Base-by-base conservation (phyloP, 2,888 invertebrate genomes). In the Scaptomyza flava region DNA sequence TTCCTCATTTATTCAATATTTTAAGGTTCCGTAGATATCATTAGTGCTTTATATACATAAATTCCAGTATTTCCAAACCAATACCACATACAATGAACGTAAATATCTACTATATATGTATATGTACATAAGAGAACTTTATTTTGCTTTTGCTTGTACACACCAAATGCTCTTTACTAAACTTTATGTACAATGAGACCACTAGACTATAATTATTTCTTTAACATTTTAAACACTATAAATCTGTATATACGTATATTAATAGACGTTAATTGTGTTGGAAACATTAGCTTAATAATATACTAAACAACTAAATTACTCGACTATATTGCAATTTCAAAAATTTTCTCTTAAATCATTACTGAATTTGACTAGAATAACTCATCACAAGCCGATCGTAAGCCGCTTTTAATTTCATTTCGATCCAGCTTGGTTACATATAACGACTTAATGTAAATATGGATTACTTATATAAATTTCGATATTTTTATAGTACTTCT, bases 101-200 rank as follows among this genome's bases (percentile, higher is more conserved):
- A n/a, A n/a, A 31, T 58, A 30, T 17, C 9, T 31, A 12, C n/a
- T 31, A 38, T 60, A 23, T 23, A 23, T 23, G 2, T 52, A 30
- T 50, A 59, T 59, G 34, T 70, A 75, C 73, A 59, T 50, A 31
- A 45, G 59, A 76, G 72, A 66, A 74, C 62, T 48, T 48, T 31
- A 12, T 61, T 27, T 34, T 30, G 6, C 20, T 7, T 6, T 46
- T 79, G 59, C 72, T 87, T 83, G 82, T 83, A 83, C 87, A 84
- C 85, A 87, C 79, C 87, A 83, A 83, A 83, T 83, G 83, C 83
- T 84, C 82, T 69, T 69, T 71, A 67, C 52, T 69, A 71, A 68
- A 65, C 50, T 20, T 53, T 81, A 84, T 72, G 38, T 87, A 79
- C 73, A 84, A 45, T 65, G 73, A 68, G 59, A 71, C 70, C 72